A percentile compares a stretch with the other conserved stretches of the same genome.
Evolutionary conservation across 1,140 invertebrate genomes (phyloP).

Genomic region (Drosophila ficusphila): DNA sequence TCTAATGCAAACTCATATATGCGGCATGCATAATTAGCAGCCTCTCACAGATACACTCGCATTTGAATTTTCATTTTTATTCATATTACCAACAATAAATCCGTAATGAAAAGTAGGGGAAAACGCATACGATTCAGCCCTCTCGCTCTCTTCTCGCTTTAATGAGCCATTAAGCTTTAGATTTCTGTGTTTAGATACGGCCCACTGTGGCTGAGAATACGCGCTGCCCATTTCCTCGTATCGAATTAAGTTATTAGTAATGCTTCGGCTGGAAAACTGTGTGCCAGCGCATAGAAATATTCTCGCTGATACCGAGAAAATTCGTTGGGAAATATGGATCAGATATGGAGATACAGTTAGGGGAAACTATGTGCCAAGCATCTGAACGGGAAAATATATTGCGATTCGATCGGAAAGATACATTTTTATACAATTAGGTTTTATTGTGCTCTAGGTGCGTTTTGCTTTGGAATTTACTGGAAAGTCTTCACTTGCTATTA

Average conservation of each 20-base stretch:
- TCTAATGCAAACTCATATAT: slow-evolving; percentile 66
- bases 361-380: slow-evolving; percentile 10
- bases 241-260: slow-evolving; percentile 81
- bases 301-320: slow-evolving; percentile 7
- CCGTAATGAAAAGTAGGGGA: slow-evolving; percentile 58
- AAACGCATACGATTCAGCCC: background rate
- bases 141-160: slow-evolving; percentile 37
- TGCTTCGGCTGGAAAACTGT: slow-evolving; percentile 58
- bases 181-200: slow-evolving; percentile 77
- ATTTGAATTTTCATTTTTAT: slow-evolving; percentile 74
- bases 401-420: slow-evolving; percentile 5
- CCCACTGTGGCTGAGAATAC: slow-evolving; percentile 40
- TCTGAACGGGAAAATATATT: slow-evolving; percentile 13
- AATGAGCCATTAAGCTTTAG: slow-evolving; percentile 81
- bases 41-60: slow-evolving; percentile 26
- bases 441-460: background rate
- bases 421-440: background rate
- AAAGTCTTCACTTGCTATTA: too few relatives aligned
- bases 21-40: slow-evolving; percentile 80
- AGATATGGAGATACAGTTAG: slow-evolving; percentile 27
- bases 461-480: too few relatives aligned
- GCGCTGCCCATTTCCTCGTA: slow-evolving; percentile 66
- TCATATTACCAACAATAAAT: slow-evolving; percentile 77
- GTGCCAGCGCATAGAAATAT: slow-evolving; percentile 46
- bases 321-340: slow-evolving; percentile 28